phyloP scores from a whole-genome alignment of 1,140 invertebrate species.

The Cydia strobilella region DNA sequence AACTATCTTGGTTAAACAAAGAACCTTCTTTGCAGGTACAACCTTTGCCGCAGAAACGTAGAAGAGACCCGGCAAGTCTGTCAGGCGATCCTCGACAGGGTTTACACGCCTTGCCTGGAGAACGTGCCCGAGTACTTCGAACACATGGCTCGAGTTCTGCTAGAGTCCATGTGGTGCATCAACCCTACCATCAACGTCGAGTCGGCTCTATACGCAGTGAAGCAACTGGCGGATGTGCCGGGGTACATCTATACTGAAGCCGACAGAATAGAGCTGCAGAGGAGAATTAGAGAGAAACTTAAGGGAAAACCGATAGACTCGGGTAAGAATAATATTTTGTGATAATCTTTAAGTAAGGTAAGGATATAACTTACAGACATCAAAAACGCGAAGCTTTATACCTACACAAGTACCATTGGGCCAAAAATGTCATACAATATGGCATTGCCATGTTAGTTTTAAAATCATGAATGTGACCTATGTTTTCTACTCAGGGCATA shows the following conservation, averaged over 20 bases:
- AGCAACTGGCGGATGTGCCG: conserved; percentile 59
- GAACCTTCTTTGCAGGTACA: conserved; percentile 75
- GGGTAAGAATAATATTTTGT: conserved; percentile 41
- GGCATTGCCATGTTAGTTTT: no score
- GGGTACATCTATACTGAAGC: conserved; percentile 66
- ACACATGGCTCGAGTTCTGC: conserved; percentile 69
- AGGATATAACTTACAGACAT: no score
- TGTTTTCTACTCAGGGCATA: no score
- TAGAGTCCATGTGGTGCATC: conserved; percentile 73
- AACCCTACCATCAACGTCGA: conserved; percentile 63
- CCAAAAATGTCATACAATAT: no score
- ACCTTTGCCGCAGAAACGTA: conserved; percentile 76
- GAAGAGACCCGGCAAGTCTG: conserved; percentile 74
- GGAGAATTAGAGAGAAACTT: conserved; percentile 43
- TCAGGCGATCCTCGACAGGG: conserved; percentile 60
- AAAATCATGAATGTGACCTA: no score
- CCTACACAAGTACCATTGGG: no score
- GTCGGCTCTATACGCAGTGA: conserved; percentile 58
- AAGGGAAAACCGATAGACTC: conserved; percentile 54
- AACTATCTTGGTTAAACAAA: no score
- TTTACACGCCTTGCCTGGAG: conserved; percentile 68
- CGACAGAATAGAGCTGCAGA: conserved; percentile 53
- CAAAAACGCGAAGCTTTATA: no score
- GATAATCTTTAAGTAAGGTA: no score
- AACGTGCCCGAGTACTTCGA: conserved; percentile 77